Conservation (phyloP, 2,113 vertebrate species). For the Castor canadensis region DNA sequence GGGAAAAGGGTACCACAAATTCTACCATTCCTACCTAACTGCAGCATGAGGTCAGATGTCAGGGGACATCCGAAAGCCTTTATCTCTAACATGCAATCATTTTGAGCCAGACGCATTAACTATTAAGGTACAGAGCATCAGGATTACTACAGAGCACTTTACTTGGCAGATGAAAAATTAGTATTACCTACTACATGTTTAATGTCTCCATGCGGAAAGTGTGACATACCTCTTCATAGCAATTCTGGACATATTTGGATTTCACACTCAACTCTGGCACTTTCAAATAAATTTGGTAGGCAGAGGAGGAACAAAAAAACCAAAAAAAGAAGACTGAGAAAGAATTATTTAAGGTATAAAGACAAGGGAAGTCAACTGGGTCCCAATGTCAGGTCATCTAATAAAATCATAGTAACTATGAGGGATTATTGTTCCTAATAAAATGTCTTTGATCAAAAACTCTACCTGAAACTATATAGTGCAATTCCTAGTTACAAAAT, state of each 20-base stretch:
- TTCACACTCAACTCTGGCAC: slow-evolving; percentile 90
- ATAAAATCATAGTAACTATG: background rate
- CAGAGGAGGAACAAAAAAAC: background rate
- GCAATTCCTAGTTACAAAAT: too few species aligned
- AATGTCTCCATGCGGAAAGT: background rate
- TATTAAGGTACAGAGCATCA: background rate
- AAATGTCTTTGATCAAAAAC: background rate
- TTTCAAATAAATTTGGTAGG: slow-evolving; percentile 90
- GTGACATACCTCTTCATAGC: slow-evolving; percentile 89
- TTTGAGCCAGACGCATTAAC: background rate
- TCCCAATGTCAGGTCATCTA: background rate
- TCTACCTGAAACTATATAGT: background rate
- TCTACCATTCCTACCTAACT: background rate
- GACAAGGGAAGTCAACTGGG: background rate
- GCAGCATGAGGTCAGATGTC: background rate
- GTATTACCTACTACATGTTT: background rate
- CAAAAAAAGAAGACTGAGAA: slow-evolving; percentile 22
- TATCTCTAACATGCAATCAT: background rate
- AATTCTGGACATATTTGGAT: slow-evolving; percentile 94
- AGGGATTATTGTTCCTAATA: background rate
- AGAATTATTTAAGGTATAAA: slow-evolving; percentile 6
- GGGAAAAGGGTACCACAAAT: slow-evolving; percentile 26
- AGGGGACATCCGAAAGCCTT: background rate
- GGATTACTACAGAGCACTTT: background rate
- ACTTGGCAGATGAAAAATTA: background rate